Conservation (phyloP, 2,888 invertebrate species). For the Omphaloscelis lunosa region DNA sequence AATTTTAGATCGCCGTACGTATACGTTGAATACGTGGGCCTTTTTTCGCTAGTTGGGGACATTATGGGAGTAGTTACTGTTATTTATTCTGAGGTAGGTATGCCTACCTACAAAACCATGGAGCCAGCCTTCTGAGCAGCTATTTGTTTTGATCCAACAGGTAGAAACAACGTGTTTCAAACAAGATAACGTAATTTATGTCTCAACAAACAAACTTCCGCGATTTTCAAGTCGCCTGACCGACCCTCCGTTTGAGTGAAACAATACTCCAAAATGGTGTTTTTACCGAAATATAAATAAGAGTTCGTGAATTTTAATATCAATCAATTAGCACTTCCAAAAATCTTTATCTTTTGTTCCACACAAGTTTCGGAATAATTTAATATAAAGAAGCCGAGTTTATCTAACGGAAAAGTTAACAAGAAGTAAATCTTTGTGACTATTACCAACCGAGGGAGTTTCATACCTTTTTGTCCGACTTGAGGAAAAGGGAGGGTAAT, state of each 20-base stretch:
- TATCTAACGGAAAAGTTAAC: conserved; percentile 80
- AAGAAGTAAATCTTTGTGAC: conserved; percentile 81
- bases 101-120: no score
- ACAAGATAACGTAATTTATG: conserved; percentile 56
- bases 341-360: conserved; percentile 74
- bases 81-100: background rate
- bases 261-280: conserved; percentile 48
- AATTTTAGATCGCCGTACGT: background rate
- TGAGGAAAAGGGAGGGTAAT: conserved; percentile 54
- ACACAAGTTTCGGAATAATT: conserved; percentile 83
- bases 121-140: background rate
- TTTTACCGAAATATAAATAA: conserved; percentile 59
- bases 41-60: background rate
- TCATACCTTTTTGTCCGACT: conserved; percentile 61
- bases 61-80: no score
- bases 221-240: background rate
- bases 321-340: conserved; percentile 83
- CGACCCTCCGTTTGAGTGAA: conserved; percentile 34
- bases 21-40: no score
- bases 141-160: conserved; percentile 10
- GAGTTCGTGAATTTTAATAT: conserved; percentile 75
- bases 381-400: conserved; percentile 84
- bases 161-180: conserved; percentile 36
- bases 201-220: conserved; percentile 44
- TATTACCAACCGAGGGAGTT: conserved; percentile 72